A percentile compares a stretch with the other conserved stretches of the same genome.
phyloP scores from a whole-genome alignment of 1,140 invertebrate species.

The Laupala kohalensis region DNA sequence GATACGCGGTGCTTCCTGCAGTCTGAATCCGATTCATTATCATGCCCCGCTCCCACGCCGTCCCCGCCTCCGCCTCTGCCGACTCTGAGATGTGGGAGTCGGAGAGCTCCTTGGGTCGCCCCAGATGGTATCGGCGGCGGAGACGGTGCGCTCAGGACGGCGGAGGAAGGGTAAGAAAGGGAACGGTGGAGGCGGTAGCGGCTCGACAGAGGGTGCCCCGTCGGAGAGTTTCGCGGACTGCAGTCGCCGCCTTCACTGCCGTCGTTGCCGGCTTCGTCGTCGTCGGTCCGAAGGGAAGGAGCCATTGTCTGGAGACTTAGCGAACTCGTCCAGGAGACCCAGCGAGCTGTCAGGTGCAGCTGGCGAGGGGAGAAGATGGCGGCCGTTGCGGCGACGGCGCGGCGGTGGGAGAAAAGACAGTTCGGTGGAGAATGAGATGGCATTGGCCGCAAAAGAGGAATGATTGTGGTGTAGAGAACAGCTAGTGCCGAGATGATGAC shows the following conservation, averaged over 20 bases:
- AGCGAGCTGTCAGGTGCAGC: not conserved
- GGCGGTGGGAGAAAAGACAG: too few relatives aligned
- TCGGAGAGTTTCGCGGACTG: not conserved
- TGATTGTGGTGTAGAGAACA: too few relatives aligned
- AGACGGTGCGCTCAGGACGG: too few relatives aligned
- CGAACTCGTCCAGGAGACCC: not conserved
- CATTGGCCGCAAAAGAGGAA: too few relatives aligned
- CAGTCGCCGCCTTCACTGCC: not conserved
- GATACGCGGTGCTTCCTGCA: not conserved
- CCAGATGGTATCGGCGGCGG: not conserved
- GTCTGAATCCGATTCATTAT: not conserved
- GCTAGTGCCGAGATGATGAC: too few relatives aligned
- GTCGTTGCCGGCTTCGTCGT: too few relatives aligned
- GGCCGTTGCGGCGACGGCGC: too few relatives aligned
- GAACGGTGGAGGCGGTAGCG: too few relatives aligned
- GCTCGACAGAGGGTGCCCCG: too few relatives aligned
- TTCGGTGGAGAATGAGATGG: not conserved
- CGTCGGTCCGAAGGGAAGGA: not conserved
- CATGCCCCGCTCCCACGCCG: not conserved
- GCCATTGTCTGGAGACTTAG: not conserved
- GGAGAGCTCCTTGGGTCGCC: not conserved
- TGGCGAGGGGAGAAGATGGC: too few relatives aligned
- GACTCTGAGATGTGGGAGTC: not conserved
- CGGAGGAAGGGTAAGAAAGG: not conserved
- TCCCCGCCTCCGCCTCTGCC: too few relatives aligned